Base-by-base conservation (phyloP, 2,888 invertebrate genomes). In the Dendrolimus houi region DNA sequence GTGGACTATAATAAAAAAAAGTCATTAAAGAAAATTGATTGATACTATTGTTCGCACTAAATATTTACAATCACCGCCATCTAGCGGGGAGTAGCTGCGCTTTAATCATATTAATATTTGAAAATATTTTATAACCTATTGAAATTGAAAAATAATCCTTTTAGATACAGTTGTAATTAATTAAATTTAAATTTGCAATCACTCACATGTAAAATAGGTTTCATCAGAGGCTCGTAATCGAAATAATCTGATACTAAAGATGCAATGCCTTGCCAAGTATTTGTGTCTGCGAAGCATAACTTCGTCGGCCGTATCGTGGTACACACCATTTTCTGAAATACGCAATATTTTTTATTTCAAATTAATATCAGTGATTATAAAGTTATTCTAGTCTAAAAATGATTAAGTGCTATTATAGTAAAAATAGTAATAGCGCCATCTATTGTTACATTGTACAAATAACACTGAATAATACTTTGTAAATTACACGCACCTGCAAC, bases 241-340 rank as follows among this genome's bases (percentile, higher is more conserved):
- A 97, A 92, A 74, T 94, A 95, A 81, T 97, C 96, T 0, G 95
- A 92, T 2, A 96, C 94, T 76, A 97, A 94, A 55, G 91, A 87
- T 0, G 95, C 92, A 66, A 95, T 92, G 53, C 94, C 94, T 71
- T 94, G 92, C 94, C 96, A 96, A 54, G 92, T 92, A 70, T 92
- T 93, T 54, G 97, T 91, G 67, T 94, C 94, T 9, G 93, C 89
- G 82, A 92, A 95, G 14, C 94, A 93, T 59, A 96, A 91, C 63
- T 94, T 93, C 12, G 96, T 96, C 29, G 96, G 96, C 54, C 96
- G 91, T 62, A 98, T 93, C 2, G 95, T 94, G 8, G 96, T 96
- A 67, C 96, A 96, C 53, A 97, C 96, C 92, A 97, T 95, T 94
- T 97, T 98, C 96, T 97, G 78, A 78, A 83, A 68, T 58, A 55